phyloP scores from a whole-genome alignment of 1,140 invertebrate species.

The Drosophila rhopaloa region DNA sequence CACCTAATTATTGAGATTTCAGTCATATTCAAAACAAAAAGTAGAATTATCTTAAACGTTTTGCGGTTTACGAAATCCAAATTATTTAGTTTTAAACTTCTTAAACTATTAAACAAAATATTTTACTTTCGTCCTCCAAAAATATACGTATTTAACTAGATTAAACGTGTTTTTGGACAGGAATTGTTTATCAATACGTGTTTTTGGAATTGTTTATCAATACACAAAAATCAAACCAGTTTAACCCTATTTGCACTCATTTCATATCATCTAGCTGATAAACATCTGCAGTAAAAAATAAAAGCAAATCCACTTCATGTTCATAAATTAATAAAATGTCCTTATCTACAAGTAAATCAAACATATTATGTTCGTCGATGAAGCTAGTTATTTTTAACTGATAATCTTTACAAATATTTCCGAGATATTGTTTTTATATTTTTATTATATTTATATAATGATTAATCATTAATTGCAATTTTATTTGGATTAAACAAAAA shows the following conservation, averaged over 20 bases:
- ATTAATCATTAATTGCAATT: background rate
- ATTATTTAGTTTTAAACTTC: too few species aligned
- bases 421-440: background rate
- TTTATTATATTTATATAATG: background rate
- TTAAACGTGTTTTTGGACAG: too few species aligned
- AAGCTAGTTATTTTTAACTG: background rate
- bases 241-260: too few species aligned
- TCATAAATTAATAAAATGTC: conserved; percentile 5
- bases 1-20: too few species aligned
- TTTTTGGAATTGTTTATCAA: background rate
- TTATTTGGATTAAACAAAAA: background rate
- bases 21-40: too few species aligned
- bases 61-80: too few species aligned
- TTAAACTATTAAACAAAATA: too few species aligned
- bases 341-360: conserved; percentile 5
- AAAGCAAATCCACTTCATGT: background rate
- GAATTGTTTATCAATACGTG: too few species aligned
- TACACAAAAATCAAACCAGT: background rate
- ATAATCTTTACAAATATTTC: background rate
- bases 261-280: background rate
- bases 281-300: background rate
- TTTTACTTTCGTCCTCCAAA: too few species aligned
- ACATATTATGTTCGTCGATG: background rate
- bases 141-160: too few species aligned
- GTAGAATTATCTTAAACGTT: too few species aligned